Conservation (phyloP, 2,888 invertebrate genomes). For the Lasioglossum calceatum region DNA sequence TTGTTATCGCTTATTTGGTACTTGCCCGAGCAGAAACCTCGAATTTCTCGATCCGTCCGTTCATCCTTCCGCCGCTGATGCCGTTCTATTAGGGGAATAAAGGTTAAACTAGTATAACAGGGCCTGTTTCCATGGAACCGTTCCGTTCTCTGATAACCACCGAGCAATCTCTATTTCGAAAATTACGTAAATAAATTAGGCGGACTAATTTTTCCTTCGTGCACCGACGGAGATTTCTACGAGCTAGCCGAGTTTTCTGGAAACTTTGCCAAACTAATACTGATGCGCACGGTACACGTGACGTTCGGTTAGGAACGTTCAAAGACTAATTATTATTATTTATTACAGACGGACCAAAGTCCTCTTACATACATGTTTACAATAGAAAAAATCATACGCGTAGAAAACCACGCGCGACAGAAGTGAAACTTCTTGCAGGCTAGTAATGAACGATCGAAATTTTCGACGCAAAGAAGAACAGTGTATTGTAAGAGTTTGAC, state of each 20-base stretch:
- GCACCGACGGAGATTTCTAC: neutral
- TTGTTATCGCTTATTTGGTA: slow-evolving; percentile 56
- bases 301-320: neutral
- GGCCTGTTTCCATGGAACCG: neutral
- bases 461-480: too few species aligned
- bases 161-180: neutral
- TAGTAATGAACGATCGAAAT: too few species aligned
- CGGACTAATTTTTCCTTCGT: slow-evolving; percentile 6
- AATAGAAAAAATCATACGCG: too few species aligned
- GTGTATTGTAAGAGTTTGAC: too few species aligned
- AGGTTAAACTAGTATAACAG: slow-evolving; percentile 12
- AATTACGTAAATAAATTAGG: slow-evolving; percentile 14
- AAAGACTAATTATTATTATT: neutral
- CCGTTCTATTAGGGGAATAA: slow-evolving; percentile 13
- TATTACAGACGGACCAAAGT: too few species aligned
- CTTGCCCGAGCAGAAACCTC: slow-evolving; percentile 40
- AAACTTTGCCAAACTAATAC: neutral
- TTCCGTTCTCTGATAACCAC: neutral
- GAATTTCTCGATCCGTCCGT: slow-evolving; percentile 38
- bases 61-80: slow-evolving; percentile 6
- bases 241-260: neutral
- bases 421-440: too few species aligned
- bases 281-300: neutral
- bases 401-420: too few species aligned
- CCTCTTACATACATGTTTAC: too few species aligned